Conservation (phyloP, 2,888 invertebrate species). For the Troides helena region DNA sequence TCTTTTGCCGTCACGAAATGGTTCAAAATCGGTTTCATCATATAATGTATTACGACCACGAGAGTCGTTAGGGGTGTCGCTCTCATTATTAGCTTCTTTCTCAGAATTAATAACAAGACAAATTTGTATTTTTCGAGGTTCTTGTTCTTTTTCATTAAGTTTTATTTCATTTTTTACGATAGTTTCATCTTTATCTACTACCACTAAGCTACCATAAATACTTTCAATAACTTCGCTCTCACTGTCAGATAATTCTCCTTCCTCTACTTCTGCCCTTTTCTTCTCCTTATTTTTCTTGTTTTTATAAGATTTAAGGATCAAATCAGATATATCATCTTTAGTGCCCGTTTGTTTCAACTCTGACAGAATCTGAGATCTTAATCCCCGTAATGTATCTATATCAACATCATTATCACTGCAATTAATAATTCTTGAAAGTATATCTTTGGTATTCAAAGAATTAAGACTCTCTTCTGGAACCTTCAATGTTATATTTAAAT, state of each 20-base stretch:
- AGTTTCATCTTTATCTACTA: conserved; percentile 47
- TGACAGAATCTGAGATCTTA: conserved; percentile 70
- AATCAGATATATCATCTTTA: conserved; percentile 70
- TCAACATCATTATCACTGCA: conserved; percentile 72
- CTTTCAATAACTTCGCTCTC: conserved; percentile 72
- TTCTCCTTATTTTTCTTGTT: conserved; percentile 42
- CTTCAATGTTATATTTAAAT: conserved; percentile 69
- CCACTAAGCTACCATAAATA: conserved; percentile 64
- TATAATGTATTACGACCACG: conserved; percentile 24
- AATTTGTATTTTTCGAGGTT: conserved; percentile 60
- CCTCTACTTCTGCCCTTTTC: conserved; percentile 59
- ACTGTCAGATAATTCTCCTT: conserved; percentile 73
- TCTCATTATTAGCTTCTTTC: conserved; percentile 37
- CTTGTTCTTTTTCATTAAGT: conserved; percentile 42
- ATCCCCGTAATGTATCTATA: conserved; percentile 69
- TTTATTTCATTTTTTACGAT: conserved; percentile 34
- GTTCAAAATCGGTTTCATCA: conserved; percentile 55
- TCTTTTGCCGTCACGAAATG: conserved; percentile 40
- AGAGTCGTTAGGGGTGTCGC: conserved; percentile 25
- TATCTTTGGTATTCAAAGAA: conserved; percentile 67
- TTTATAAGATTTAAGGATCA: conserved; percentile 67
- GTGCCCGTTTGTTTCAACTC: conserved; percentile 70
- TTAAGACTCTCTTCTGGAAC: conserved; percentile 67
- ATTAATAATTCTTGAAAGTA: conserved; percentile 66
- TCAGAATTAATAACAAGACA: conserved; percentile 59